Base-by-base conservation (phyloP, 2,113 vertebrate genomes). In the Sinocyclocheilus rhinocerous region DNA sequence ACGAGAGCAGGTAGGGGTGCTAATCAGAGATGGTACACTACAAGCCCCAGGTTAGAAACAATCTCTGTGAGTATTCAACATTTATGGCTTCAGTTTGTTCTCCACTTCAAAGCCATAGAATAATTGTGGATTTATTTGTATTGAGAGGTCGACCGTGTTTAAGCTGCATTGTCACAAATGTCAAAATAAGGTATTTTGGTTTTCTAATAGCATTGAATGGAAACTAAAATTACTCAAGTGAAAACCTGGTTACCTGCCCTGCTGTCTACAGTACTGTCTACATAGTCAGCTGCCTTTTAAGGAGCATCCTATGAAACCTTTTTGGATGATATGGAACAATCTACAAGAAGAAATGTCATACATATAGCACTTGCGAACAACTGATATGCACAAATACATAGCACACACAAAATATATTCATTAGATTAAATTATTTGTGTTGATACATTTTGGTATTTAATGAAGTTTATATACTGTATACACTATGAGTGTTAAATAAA, bases 31-130 rank as follows among this genome's bases (percentile, higher is more conserved):
- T 16, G 77, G 55, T 42, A 36, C 52, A 57, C 16, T 10, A 77
- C 76, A 80, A 63, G 77, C 57, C 61, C n/a, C 42, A 20, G 42
- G 80, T 82, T 50, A 42, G n/a, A 22, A 82, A 11, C 16, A 69
- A 82, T 11, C 63, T 2, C 48, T 22, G 36, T 18, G 18, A 69
- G 59, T 61, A 76, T 42, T 26, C 45, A 16, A 48, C 1, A 1
- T 45, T 33, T 29, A 69, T n/a, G 24, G 16, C 80, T 29, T 81
- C 3, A 16, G 22, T 79, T 79, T 65, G 57, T 63, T 81, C 13
- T 81, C 2, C 11, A 65, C 57, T 26, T 63, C 57, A 42, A 80
- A 45, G 13, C 12, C 2, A 61, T 22, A n/a, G 4, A 18, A 78
- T 16, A 36, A 13, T 59, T 39, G 76, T 1, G 22, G 0, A 24